Evolutionary conservation across 2,113 vertebrate species (phyloP).

Genomic region (Motacilla alba): DNA sequence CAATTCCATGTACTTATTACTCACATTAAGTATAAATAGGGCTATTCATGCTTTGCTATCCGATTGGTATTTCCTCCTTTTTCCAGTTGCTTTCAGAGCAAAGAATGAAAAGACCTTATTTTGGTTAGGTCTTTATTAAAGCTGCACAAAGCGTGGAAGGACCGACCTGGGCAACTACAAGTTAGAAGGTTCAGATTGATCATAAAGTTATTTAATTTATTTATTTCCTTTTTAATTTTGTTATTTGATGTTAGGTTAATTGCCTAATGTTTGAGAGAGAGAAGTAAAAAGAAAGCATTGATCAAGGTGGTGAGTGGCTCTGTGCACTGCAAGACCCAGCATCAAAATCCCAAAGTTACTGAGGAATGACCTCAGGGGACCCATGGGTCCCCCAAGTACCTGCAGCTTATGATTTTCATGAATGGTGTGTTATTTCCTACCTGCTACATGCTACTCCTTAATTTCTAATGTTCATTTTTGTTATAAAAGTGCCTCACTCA

Average conservation of each 20-base stretch:
- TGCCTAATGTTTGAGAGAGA: background rate
- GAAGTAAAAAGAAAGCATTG: background rate
- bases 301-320: background rate
- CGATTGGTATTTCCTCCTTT: background rate
- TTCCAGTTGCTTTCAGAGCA: background rate
- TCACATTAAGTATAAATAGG: background rate
- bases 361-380: background rate
- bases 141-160: background rate
- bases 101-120: background rate
- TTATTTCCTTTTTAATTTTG: background rate
- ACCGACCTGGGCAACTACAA: fast-evolving
- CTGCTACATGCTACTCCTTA: background rate
- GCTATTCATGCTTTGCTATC: background rate
- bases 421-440: background rate
- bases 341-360: background rate
- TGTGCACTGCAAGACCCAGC: background rate
- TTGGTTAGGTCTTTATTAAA: background rate
- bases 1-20: background rate
- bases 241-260: background rate
- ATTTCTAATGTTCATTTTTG: background rate
- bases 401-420: background rate
- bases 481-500: background rate
- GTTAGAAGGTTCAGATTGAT: background rate
- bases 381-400: background rate
- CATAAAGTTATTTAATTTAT: background rate